Conservation (phyloP, 2,113 vertebrate species). For the Mustelus asterias region DNA sequence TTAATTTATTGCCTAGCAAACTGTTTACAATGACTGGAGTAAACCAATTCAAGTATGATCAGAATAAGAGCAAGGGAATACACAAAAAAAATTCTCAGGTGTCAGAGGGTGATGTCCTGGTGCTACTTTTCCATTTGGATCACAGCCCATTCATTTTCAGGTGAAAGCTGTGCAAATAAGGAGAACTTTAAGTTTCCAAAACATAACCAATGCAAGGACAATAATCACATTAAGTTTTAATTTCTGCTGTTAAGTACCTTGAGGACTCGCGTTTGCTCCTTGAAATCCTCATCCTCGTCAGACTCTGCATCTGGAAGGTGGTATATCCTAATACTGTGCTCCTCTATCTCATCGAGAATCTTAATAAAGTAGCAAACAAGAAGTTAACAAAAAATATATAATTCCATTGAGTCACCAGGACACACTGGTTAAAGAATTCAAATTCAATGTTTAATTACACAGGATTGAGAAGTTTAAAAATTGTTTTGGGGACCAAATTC, state of each 20-base stretch:
- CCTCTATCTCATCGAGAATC: constrained; percentile 97
- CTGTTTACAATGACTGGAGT: neutral
- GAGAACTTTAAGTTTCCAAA: neutral
- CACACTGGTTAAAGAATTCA: neutral
- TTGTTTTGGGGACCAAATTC: neutral
- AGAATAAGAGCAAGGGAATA: neutral
- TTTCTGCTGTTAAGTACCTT: constrained; percentile 61
- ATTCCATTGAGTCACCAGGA: neutral
- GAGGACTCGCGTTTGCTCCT: constrained; percentile 91
- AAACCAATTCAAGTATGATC: neutral
- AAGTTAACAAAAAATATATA: fast-evolving
- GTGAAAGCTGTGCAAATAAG: neutral
- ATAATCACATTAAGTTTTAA: neutral
- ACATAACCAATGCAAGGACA: neutral
- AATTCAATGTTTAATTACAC: neutral
- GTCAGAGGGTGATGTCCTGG: neutral
- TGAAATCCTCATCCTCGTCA: constrained; percentile 96
- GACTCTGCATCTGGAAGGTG: constrained; percentile 96
- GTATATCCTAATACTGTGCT: constrained; percentile 96
- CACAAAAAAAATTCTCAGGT: neutral
- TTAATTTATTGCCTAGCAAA: neutral
- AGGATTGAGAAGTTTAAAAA: neutral
- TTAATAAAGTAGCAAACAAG: constrained; percentile 44
- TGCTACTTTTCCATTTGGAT: neutral
- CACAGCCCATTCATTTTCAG: neutral